These are phyloP conservation scores for Macrosteles quadrilineatus DNA, from an alignment of 1,140 invertebrate genomes.

Conservation along the genomic window DNA sequence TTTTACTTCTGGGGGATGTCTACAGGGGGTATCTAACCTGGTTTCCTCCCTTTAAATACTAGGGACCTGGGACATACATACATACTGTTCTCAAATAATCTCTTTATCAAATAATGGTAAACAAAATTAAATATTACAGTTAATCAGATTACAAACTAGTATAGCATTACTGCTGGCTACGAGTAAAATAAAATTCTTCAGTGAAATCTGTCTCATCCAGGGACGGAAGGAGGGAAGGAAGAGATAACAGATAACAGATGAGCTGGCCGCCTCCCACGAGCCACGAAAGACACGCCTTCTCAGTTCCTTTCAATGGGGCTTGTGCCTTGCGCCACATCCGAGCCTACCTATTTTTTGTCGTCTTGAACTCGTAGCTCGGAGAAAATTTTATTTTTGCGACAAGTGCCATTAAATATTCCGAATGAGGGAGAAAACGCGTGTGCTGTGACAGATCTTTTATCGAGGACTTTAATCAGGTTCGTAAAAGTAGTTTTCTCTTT, in stretches of 20 bases:
- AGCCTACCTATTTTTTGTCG: neutral
- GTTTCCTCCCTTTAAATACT: no score
- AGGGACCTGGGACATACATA: no score
- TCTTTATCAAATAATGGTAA: no score
- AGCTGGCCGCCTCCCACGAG: constrained; percentile 16
- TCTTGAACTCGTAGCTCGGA: neutral
- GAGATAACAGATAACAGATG: constrained; percentile 24
- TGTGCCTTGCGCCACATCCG: neutral
- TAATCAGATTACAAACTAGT: no score
- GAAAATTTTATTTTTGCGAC: neutral
- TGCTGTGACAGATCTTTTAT: constrained; percentile 3
- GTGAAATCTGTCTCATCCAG: neutral
- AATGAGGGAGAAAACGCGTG: constrained; percentile 14
- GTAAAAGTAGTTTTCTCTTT: neutral
- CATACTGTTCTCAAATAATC: no score
- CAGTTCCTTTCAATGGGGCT: constrained; percentile 14
- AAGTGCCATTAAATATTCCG: neutral
- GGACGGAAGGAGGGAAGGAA: constrained; percentile 17
- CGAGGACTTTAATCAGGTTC: neutral
- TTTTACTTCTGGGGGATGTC: no score
- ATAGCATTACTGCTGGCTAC: no score
- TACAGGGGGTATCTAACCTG: no score
- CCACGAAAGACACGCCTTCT: constrained; percentile 7
- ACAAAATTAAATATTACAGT: no score
- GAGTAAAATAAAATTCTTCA: no score